A percentile compares a stretch with the other conserved stretches of the same genome.
Conservation (phyloP, 2,113 vertebrate genomes). For the Aptenodytes patagonicus region DNA sequence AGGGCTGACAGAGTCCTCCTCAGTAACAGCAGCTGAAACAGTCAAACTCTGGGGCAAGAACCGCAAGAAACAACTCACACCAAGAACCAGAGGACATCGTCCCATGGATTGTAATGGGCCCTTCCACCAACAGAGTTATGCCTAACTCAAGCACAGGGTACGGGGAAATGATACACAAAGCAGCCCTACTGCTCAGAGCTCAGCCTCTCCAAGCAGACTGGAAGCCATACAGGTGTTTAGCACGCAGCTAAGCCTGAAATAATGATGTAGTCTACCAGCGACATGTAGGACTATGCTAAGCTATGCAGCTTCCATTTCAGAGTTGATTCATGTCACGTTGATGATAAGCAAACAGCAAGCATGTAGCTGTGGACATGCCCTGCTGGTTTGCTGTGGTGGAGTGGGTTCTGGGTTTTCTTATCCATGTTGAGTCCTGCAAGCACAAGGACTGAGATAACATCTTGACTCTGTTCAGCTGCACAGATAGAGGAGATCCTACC, state of each 20-base stretch:
- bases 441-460: neutral
- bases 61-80: neutral
- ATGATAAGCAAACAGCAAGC: neutral
- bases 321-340: neutral
- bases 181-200: neutral
- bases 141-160: neutral
- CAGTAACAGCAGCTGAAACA: neutral
- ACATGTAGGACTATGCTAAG: neutral
- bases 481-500: neutral
- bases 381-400: neutral
- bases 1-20: neutral
- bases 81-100: neutral
- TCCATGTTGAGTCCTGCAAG: neutral
- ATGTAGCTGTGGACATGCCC: neutral
- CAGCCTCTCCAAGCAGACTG: neutral
- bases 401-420: neutral
- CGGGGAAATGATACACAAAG: accelerated
- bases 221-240: neutral
- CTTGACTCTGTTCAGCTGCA: neutral
- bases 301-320: neutral
- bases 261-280: neutral
- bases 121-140: neutral
- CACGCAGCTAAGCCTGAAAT: neutral
- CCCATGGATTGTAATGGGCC: neutral
- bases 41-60: neutral